Conservation (phyloP, 2,888 invertebrate genomes). For the Balanococcus diminutus region DNA sequence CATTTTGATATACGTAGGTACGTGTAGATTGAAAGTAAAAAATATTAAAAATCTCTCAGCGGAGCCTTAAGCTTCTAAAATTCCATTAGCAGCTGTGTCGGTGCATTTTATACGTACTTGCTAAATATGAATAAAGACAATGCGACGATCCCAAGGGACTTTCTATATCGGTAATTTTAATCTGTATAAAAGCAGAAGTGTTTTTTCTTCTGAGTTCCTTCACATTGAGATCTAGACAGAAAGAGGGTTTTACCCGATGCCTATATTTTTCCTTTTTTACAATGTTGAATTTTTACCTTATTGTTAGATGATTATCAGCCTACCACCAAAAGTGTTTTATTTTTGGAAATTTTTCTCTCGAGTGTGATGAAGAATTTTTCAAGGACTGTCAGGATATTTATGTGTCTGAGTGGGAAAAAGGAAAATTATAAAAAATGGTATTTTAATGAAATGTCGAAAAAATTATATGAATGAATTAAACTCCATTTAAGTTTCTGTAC, state of each 20-base stretch:
- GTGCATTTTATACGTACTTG: slow-evolving; percentile 1
- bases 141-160: not conserved
- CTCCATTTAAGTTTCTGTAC: not conserved
- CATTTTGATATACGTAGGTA: not conserved
- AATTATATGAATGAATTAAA: not conserved
- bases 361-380: not conserved
- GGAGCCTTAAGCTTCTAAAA: not conserved
- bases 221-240: not conserved
- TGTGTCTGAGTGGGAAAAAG: not conserved
- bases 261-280: not conserved
- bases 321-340: not conserved
- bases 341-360: no score
- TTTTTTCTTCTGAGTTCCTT: not conserved
- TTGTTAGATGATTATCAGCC: not conserved
- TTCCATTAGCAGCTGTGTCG: slow-evolving; percentile 14
- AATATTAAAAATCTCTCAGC: not conserved
- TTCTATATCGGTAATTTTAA: slow-evolving; percentile 1
- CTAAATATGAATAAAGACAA: not conserved
- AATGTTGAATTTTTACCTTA: not conserved
- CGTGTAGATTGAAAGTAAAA: slow-evolving; percentile 11
- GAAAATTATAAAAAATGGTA: not conserved
- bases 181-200: not conserved
- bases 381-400: not conserved
- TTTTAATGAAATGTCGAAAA: not conserved
- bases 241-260: not conserved